A percentile compares a stretch with the other conserved stretches of the same genome.
Conservation (phyloP, 2,888 invertebrate species). For the Blomia tropicalis region DNA sequence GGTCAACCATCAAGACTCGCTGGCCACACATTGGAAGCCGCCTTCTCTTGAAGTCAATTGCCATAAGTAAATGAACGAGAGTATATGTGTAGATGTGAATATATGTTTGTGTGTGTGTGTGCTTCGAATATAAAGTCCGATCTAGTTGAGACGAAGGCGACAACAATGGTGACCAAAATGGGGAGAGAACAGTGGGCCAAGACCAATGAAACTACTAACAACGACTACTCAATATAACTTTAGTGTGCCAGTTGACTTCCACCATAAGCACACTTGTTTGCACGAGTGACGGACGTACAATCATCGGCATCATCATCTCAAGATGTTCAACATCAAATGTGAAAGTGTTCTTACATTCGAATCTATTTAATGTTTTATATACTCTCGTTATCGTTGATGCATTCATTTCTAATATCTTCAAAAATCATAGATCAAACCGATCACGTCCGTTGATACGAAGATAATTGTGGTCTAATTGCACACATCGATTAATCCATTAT, state of each 20-base stretch:
- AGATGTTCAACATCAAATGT: background rate
- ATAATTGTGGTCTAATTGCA: no score
- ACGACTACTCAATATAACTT: no score
- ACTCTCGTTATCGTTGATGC: background rate
- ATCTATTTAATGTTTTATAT: no score
- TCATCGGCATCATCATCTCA: no score
- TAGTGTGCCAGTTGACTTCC: background rate
- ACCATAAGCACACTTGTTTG: no score
- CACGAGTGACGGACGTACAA: no score
- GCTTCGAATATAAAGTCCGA: background rate
- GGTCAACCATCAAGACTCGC: background rate
- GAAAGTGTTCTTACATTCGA: background rate
- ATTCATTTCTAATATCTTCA: background rate
- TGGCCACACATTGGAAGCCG: constrained; percentile 6
- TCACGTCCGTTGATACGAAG: no score
- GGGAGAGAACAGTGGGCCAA: background rate
- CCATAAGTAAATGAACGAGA: background rate
- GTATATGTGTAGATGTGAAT: background rate
- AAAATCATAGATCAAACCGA: no score
- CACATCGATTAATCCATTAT: no score
- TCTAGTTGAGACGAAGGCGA: background rate
- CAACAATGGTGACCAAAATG: background rate
- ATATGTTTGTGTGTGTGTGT: background rate
- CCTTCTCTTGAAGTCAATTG: background rate
- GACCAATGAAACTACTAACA: background rate